A percentile compares a stretch with the other conserved stretches of the same genome.
Evolutionary conservation across 2,797 vertebrate genomes (phyloP).

Genomic region (Parambassis ranga): DNA sequence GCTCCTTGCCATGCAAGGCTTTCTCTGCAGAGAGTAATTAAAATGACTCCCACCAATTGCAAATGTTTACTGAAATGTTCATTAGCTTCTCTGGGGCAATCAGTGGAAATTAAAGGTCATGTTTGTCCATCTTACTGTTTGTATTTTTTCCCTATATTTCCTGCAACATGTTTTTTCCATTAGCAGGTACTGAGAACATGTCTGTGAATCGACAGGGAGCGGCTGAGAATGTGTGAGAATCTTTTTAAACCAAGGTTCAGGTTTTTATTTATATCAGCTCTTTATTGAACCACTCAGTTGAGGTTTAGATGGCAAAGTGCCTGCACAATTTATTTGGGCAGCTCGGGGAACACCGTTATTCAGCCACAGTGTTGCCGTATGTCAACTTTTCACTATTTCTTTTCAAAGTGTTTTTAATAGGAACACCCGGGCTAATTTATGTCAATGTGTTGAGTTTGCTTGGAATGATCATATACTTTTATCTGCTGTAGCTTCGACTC

Average conservation of each 20-base stretch:
- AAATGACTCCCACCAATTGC: slow-evolving; percentile 77
- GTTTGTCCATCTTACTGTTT: slow-evolving; percentile 73
- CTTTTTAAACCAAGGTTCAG: slow-evolving; percentile 40
- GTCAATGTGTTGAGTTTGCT: slow-evolving; percentile 5
- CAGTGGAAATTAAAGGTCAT: slow-evolving; percentile 81
- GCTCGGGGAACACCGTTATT: slow-evolving; percentile 35
- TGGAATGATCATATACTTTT: slow-evolving; percentile 42
- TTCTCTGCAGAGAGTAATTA: slow-evolving; percentile 80
- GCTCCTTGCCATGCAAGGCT: slow-evolving; percentile 60
- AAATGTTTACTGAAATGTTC: slow-evolving; percentile 82
- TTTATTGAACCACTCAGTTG: slow-evolving; percentile 50
- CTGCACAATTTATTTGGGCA: slow-evolving; percentile 41
- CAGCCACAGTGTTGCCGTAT: slow-evolving; percentile 37
- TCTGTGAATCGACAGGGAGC: slow-evolving; percentile 30
- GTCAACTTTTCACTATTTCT: slow-evolving; percentile 37
- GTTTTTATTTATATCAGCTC: slow-evolving; percentile 51
- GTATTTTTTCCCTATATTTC: slow-evolving; percentile 28
- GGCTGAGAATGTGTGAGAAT: slow-evolving; percentile 27
- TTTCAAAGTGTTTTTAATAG: slow-evolving; percentile 52
- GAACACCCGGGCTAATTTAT: slow-evolving; percentile 50
- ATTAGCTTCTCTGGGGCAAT: slow-evolving; percentile 79
- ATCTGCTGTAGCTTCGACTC: slow-evolving; percentile 40
- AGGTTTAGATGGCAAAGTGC: slow-evolving; percentile 49
- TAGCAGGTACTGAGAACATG: slow-evolving; percentile 51
- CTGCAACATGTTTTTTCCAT: slow-evolving; percentile 41